Evolutionary conservation across 2,888 invertebrate genomes (phyloP).

Genomic region (Cordilura impudica): DNA sequence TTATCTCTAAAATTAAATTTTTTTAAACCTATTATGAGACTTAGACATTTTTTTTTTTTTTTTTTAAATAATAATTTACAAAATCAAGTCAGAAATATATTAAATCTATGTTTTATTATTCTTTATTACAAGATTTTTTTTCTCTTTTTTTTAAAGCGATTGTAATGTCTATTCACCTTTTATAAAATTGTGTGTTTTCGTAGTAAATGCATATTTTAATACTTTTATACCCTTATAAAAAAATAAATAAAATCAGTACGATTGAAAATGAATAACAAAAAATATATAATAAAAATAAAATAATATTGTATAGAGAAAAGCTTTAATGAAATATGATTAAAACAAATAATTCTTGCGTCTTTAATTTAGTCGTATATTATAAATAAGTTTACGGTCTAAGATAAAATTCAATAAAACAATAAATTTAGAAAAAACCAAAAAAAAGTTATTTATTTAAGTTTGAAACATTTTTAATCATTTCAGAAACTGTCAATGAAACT

Average conservation of each 20-base stretch:
- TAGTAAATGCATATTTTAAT: conserved; percentile 32
- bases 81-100: conserved; percentile 7
- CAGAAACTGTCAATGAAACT: no score
- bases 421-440: background rate
- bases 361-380: conserved; percentile 40
- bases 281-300: conserved; percentile 26
- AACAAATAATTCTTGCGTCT: conserved; percentile 26
- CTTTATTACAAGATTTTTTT: background rate
- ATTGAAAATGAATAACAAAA: conserved; percentile 7
- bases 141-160: background rate
- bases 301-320: conserved; percentile 39
- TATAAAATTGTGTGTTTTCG: background rate
- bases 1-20: no score
- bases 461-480: no score
- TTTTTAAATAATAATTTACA: background rate
- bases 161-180: background rate
- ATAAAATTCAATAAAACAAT: conserved; percentile 30
- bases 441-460: no score
- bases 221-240: conserved; percentile 51
- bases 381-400: conserved; percentile 42
- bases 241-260: conserved; percentile 13
- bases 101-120: no score
- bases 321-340: conserved; percentile 33
- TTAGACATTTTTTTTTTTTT: conserved; percentile 7
- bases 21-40: no score